A percentile compares a stretch with the other conserved stretches of the same genome.
These are phyloP conservation scores for Magallana ariakensis DNA, from an alignment of 1,140 invertebrate species.

Conservation along the genomic window DNA sequence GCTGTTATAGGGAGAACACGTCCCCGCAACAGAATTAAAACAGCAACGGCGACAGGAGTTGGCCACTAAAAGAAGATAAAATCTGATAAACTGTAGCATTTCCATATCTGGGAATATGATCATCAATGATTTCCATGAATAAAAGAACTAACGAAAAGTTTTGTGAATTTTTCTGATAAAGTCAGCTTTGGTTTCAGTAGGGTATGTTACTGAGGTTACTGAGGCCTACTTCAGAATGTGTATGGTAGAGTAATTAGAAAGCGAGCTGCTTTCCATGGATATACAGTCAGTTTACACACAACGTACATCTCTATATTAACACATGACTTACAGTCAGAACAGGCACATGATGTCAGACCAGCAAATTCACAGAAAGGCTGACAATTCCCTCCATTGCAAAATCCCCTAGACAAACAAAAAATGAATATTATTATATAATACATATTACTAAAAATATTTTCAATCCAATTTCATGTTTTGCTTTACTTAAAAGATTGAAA, in stretches of 20 bases:
- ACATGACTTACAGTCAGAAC: constrained; percentile 88
- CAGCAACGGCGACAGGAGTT: constrained; percentile 93
- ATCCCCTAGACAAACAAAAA: constrained; percentile 83
- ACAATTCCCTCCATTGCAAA: constrained; percentile 91
- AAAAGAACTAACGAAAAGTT: too few relatives aligned
- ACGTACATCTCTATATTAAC: not conserved
- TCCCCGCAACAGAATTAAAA: constrained; percentile 76
- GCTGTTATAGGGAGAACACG: constrained; percentile 51
- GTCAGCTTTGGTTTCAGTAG: too few relatives aligned
- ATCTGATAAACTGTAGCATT: not conserved
- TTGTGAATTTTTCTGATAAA: too few relatives aligned
- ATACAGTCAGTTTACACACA: not conserved
- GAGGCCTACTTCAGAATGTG: too few relatives aligned
- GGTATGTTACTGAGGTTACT: too few relatives aligned
- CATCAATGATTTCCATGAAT: too few relatives aligned
- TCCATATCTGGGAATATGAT: too few relatives aligned
- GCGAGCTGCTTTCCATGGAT: too few relatives aligned
- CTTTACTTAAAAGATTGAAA: not conserved
- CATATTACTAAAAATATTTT: not conserved
- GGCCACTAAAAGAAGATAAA: not conserved
- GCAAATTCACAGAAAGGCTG: constrained; percentile 95
- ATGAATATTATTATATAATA: not conserved
- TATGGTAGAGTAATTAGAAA: too few relatives aligned
- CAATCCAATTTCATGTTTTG: not conserved
- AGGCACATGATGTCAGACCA: constrained; percentile 95